These are phyloP conservation scores for Nibea albiflora DNA, from an alignment of 2,113 vertebrate species.

Conservation along the genomic window DNA sequence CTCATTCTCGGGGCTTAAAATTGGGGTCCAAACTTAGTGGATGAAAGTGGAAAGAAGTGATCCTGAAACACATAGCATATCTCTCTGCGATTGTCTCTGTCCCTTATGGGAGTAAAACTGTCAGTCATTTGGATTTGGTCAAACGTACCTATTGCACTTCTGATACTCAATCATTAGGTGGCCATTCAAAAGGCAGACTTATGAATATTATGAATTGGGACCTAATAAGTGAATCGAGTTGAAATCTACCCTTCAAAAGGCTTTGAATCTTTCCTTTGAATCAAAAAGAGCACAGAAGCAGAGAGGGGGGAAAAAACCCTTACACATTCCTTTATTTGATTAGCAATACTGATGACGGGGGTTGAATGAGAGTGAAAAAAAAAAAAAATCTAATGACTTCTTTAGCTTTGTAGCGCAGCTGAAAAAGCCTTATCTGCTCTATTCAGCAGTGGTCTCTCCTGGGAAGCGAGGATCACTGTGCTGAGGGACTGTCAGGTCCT, in stretches of 20 bases:
- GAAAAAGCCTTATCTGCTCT: conserved; percentile 85
- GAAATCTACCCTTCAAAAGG: conserved; percentile 67
- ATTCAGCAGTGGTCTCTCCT: conserved; percentile 84
- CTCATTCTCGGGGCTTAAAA: conserved; percentile 34
- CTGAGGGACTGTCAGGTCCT: conserved; percentile 84
- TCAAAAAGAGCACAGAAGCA: conserved; percentile 35
- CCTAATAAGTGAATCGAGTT: conserved; percentile 56
- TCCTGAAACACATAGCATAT: neutral
- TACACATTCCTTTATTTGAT: conserved; percentile 83
- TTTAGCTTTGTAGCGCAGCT: conserved; percentile 81
- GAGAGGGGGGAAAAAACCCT: conserved; percentile 52
- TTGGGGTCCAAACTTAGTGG: conserved; percentile 16
- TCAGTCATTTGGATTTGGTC: conserved; percentile 21
- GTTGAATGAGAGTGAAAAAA: conserved; percentile 72
- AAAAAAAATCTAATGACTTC: conserved; percentile 79
- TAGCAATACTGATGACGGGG: conserved; percentile 82
- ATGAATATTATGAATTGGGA: conserved; percentile 30
- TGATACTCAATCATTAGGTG: conserved; percentile 45
- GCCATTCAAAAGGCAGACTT: conserved; percentile 53
- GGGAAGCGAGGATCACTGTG: conserved; percentile 82
- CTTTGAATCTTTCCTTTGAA: conserved; percentile 56
- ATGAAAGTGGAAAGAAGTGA: neutral
- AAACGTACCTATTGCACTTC: conserved; percentile 14
- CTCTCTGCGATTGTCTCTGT: neutral
- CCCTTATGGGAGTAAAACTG: neutral